Conservation (phyloP, 2,888 invertebrate genomes). For the Limenitis camilla region DNA sequence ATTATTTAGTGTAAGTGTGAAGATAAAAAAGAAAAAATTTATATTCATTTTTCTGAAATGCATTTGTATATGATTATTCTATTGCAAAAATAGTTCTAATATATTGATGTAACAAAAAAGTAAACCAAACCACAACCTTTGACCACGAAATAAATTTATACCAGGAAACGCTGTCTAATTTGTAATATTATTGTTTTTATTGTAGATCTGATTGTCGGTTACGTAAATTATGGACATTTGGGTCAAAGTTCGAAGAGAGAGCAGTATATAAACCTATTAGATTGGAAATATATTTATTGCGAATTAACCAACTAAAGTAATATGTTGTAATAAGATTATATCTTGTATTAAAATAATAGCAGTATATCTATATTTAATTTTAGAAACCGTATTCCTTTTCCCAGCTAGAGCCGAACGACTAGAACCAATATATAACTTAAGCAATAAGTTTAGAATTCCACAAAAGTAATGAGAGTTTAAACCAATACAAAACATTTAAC, state of each 20-base stretch:
- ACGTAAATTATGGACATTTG: conserved; percentile 22
- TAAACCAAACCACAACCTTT: conserved; percentile 15
- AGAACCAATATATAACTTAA: neutral
- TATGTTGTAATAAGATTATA: too few species aligned
- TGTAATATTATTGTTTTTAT: conserved; percentile 3
- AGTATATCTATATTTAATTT: too few species aligned
- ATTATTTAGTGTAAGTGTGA: too few species aligned
- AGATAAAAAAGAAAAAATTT: too few species aligned
- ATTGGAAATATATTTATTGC: neutral
- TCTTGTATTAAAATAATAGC: too few species aligned
- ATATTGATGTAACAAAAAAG: conserved; percentile 4
- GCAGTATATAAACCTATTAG: conserved; percentile 22
- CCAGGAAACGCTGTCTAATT: conserved; percentile 8
- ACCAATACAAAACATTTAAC: neutral
- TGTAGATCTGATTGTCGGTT: conserved; percentile 16
- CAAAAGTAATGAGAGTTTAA: neutral
- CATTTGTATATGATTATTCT: too few species aligned
- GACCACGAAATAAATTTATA: conserved; percentile 9
- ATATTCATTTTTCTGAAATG: too few species aligned
- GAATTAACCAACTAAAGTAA: neutral
- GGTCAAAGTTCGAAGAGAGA: conserved; percentile 53
- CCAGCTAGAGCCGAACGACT: neutral
- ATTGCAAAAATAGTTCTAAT: too few species aligned
- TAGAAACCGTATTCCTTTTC: too few species aligned
- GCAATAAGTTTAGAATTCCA: neutral